phyloP scores from a whole-genome alignment of 2,113 vertebrate genomes.

The Micromys minutus region DNA sequence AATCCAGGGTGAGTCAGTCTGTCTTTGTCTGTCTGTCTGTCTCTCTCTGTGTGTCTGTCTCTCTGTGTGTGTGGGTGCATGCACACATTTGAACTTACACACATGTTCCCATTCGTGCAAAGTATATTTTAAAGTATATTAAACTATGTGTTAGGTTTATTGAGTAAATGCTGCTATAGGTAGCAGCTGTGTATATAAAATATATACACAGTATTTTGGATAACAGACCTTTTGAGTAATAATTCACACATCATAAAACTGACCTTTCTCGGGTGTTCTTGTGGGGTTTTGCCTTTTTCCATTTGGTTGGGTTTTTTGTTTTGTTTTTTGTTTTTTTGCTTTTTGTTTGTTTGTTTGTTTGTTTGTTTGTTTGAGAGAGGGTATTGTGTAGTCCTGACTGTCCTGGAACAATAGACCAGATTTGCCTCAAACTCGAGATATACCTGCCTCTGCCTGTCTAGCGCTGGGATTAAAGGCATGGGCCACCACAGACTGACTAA shows the following conservation, averaged over 20 bases:
- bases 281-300: background rate
- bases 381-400: background rate
- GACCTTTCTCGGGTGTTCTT: background rate
- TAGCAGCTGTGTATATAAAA: background rate
- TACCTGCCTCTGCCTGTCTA: background rate
- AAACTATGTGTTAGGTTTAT: too few species aligned
- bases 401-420: background rate
- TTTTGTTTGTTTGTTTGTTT: background rate
- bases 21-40: background rate
- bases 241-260: background rate
- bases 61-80: background rate
- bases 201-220: background rate
- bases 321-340: too few species aligned
- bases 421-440: background rate
- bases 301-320: background rate
- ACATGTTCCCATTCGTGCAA: rapidly evolving
- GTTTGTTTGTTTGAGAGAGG: background rate
- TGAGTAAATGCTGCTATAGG: too few species aligned
- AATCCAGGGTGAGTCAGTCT: background rate
- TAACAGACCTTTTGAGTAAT: background rate
- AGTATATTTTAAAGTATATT: too few species aligned
- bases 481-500: background rate
- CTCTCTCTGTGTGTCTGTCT: too few species aligned
- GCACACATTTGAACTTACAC: too few species aligned
- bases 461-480: background rate